Evolutionary conservation across 2,113 vertebrate species (phyloP).

Genomic region (Oncorhynchus mykiss): DNA sequence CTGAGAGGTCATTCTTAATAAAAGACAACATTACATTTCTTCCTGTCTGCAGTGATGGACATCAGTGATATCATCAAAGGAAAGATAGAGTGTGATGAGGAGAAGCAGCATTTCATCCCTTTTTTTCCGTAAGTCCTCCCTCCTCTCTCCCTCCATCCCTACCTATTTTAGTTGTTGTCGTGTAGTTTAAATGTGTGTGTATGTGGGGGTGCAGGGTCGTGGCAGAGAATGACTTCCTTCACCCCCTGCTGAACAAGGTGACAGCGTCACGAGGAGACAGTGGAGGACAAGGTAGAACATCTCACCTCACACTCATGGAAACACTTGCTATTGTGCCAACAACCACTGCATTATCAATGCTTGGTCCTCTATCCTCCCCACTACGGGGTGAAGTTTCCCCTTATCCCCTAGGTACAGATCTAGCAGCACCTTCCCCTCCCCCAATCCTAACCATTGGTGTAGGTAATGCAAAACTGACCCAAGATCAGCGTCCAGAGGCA

Average conservation of each 20-base stretch:
- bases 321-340: neutral
- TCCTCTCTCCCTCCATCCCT: neutral
- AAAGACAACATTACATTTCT: conserved; percentile 19
- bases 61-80: conserved; percentile 97
- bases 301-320: neutral
- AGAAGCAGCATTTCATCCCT: conserved; percentile 96
- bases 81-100: conserved; percentile 92
- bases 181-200: conserved; percentile 16
- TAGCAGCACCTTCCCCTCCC: no score
- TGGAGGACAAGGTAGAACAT: conserved; percentile 88
- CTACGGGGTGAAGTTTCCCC: no score
- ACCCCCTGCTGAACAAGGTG: conserved; percentile 88
- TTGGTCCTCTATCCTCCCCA: no score
- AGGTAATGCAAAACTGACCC: no score
- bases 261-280: conserved; percentile 89
- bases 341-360: neutral
- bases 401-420: no score
- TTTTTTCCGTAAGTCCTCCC: conserved; percentile 87
- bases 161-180: neutral
- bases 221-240: conserved; percentile 94
- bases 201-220: conserved; percentile 75
- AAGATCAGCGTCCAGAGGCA: no score
- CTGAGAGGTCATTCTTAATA: neutral
- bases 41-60: conserved; percentile 87
- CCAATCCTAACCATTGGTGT: no score